Conservation (phyloP, 2,797 vertebrate species). For the Clarias laeviceps region DNA sequence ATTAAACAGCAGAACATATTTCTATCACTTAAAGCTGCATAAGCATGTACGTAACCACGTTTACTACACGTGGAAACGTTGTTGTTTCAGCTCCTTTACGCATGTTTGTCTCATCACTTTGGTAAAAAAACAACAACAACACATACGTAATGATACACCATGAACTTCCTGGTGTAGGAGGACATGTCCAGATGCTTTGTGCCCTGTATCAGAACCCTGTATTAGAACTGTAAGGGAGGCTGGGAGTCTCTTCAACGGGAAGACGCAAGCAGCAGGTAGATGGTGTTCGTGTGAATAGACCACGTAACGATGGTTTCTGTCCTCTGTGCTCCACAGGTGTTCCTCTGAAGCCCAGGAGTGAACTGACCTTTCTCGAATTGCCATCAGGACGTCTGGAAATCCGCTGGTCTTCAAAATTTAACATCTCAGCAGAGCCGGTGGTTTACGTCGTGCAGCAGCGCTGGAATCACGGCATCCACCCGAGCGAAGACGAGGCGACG, state of each 20-base stretch:
- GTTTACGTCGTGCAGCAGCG: constrained; percentile 91
- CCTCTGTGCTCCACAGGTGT: constrained; percentile 77
- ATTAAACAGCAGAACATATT: neutral
- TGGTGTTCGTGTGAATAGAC: neutral
- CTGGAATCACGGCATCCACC: constrained; percentile 95
- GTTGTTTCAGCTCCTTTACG: constrained; percentile 39
- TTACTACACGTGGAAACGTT: constrained; percentile 66
- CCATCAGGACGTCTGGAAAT: constrained; percentile 85
- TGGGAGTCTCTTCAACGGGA: neutral
- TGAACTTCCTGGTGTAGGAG: neutral
- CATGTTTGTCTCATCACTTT: neutral
- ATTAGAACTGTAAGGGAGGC: neutral
- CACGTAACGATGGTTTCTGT: neutral
- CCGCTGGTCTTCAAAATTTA: constrained; percentile 95
- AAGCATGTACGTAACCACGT: constrained; percentile 54
- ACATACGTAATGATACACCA: neutral
- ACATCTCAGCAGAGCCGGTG: constrained; percentile 93
- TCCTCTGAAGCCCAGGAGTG: constrained; percentile 94
- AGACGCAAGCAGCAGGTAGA: neutral
- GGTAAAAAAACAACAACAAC: neutral
- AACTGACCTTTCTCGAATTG: constrained; percentile 86
- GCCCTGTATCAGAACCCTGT: neutral
- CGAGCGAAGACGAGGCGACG: constrained; percentile 90
- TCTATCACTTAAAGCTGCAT: neutral
- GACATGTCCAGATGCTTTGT: neutral